Conservation (phyloP, 2,888 invertebrate species). For the Melanostoma scalare region DNA sequence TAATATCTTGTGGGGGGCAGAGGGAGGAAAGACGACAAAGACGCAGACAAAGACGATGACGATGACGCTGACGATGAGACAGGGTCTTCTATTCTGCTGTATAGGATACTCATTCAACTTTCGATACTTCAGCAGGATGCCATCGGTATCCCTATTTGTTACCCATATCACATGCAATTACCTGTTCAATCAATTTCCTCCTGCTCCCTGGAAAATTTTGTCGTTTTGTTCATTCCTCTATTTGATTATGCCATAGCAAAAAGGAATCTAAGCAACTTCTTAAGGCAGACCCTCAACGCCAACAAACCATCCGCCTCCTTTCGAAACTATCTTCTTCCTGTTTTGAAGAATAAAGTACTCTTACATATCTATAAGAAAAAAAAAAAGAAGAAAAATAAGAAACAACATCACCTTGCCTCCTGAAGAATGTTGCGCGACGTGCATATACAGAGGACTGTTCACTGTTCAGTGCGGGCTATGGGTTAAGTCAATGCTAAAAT, state of each 20-base stretch:
- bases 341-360: conserved; percentile 30
- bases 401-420: conserved; percentile 24
- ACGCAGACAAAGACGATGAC: conserved; percentile 6
- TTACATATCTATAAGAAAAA: background rate
- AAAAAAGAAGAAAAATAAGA: conserved; percentile 31
- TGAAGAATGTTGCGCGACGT: conserved; percentile 10
- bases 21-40: conserved; percentile 8
- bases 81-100: conserved; percentile 22
- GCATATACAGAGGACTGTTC: background rate
- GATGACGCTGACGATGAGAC: conserved; percentile 4
- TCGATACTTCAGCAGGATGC: conserved; percentile 65
- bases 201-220: conserved; percentile 45
- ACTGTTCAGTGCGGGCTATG: background rate
- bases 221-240: conserved; percentile 19
- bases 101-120: conserved; percentile 61
- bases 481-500: conserved; percentile 37
- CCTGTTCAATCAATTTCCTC: conserved; percentile 73
- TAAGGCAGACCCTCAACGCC: conserved; percentile 45
- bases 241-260: conserved; percentile 50
- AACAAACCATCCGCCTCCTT: conserved; percentile 3
- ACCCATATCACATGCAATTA: conserved; percentile 73
- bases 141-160: conserved; percentile 72
- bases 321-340: conserved; percentile 60
- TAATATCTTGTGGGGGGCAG: conserved; percentile 48
- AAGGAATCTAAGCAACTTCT: conserved; percentile 54